These are phyloP conservation scores for Sphaerophoria taeniata DNA, from an alignment of 2,888 invertebrate species.

Conservation along the genomic window DNA sequence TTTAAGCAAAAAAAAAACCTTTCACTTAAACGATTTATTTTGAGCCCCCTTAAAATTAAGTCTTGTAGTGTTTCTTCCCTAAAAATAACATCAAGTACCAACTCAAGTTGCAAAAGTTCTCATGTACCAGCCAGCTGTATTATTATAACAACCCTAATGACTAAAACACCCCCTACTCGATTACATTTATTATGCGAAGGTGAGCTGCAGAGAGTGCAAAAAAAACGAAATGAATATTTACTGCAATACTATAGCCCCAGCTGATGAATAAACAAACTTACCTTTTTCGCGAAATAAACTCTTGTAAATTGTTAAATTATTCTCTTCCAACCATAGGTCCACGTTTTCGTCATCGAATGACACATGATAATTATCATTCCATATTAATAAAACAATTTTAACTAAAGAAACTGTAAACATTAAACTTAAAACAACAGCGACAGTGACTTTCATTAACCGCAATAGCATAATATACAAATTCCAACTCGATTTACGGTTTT, in stretches of 20 bases:
- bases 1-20: too few relatives aligned
- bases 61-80: too few relatives aligned
- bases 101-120: too few relatives aligned
- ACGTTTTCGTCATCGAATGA: slow-evolving; percentile 85
- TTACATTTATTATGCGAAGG: background rate
- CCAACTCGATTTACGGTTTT: slow-evolving; percentile 27
- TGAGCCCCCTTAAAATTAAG: too few relatives aligned
- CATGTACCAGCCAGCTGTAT: background rate
- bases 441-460: slow-evolving; percentile 82
- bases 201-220: slow-evolving; percentile 2
- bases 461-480: slow-evolving; percentile 79
- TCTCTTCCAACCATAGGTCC: slow-evolving; percentile 90
- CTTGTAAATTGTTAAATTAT: slow-evolving; percentile 88
- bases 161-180: slow-evolving; percentile 3
- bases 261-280: slow-evolving; percentile 82
- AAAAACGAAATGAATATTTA: background rate
- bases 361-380: slow-evolving; percentile 80
- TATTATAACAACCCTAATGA: slow-evolving; percentile 6
- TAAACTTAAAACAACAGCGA: slow-evolving; percentile 83
- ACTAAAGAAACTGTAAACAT: slow-evolving; percentile 83
- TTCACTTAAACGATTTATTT: too few relatives aligned
- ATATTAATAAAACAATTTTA: slow-evolving; percentile 83
- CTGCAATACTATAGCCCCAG: background rate
- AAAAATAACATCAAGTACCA: background rate
- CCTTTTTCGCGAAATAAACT: slow-evolving; percentile 89